Base-by-base conservation (phyloP, 2,888 invertebrate genomes). In the Alviniconcha strummeri region DNA sequence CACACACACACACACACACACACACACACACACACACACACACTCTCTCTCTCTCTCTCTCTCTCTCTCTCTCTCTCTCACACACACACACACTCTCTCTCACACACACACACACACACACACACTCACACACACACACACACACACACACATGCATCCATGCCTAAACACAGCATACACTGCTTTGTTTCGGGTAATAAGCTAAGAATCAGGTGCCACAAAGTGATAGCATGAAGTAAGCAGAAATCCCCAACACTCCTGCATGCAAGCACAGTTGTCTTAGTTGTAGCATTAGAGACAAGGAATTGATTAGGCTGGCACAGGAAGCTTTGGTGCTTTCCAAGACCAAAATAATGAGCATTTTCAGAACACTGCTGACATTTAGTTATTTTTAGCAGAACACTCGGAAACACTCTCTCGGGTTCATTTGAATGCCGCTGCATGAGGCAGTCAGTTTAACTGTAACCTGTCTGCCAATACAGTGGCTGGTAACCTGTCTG, bases 101-200 rank as follows among this genome's bases (percentile, higher is more conserved):
- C 69, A 17, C 69, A 69, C 75, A 69, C 76, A 64, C 67, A 56
- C 54, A 69, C 57, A 80, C 19, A 17, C 60, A 69, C 74, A 17
- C 80, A 69, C 74, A 69, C 81, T 19, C 71, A 74, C 71, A 52
- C 80, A 80, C 55, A 77, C 83, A 81, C 54, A 64, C 72, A 72
- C 71, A 76, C 67, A 36, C 60, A 60, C 71, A 75, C 80, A 77
- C 55, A 80, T 83, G 17, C 75, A 55, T 15, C 8, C 9, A 72
- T 15, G 15, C n/a, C n/a, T 69, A n/a, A 17, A 7, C 7, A 76
- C 56, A 72, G 76, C 60, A 56, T 67, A 69, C 64, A 56, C 13
- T 19, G 15, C 57, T 60, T 76, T 17, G 36, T 15, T 76, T 19
- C 3, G 17, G n/a, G 15, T 36, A 36, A 36, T 36, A 36, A 36